These are phyloP conservation scores for Drosophila kambysellisi DNA, from an alignment of 2,888 invertebrate genomes.

Conservation along the genomic window DNA sequence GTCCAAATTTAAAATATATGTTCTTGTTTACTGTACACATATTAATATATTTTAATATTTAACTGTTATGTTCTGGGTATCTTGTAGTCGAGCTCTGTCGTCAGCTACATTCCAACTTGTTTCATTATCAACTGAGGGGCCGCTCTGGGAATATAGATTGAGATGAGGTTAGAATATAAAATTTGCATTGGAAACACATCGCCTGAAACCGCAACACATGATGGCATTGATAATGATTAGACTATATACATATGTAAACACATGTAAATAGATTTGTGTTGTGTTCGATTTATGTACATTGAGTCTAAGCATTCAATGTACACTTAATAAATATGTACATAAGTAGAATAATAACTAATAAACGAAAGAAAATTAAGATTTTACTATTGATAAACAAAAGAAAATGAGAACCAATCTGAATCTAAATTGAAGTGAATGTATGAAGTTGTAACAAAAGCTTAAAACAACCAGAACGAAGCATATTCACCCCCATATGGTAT, in stretches of 20 bases:
- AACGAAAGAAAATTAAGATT: background rate
- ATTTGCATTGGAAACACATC: conserved; percentile 32
- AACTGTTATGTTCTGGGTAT: background rate
- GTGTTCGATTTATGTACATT: background rate
- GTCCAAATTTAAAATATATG: background rate
- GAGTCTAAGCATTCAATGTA: background rate
- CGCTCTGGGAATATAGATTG: conserved; percentile 24
- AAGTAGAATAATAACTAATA: background rate
- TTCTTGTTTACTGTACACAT: background rate
- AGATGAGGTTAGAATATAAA: conserved; percentile 27
- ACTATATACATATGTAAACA: background rate
- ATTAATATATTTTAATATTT: background rate
- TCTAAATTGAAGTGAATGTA: background rate
- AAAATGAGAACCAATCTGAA: background rate
- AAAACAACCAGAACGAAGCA: background rate
- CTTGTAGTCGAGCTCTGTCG: background rate
- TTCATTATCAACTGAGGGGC: conserved; percentile 58
- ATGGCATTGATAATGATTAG: conserved; percentile 11
- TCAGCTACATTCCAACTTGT: background rate
- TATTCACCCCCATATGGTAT: background rate
- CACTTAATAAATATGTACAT: background rate
- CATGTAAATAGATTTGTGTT: background rate
- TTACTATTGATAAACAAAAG: background rate
- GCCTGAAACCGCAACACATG: conserved; percentile 23
- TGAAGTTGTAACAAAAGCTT: background rate